Conservation (phyloP, 2,113 vertebrate species). For the Gnathonemus longibarbis region DNA sequence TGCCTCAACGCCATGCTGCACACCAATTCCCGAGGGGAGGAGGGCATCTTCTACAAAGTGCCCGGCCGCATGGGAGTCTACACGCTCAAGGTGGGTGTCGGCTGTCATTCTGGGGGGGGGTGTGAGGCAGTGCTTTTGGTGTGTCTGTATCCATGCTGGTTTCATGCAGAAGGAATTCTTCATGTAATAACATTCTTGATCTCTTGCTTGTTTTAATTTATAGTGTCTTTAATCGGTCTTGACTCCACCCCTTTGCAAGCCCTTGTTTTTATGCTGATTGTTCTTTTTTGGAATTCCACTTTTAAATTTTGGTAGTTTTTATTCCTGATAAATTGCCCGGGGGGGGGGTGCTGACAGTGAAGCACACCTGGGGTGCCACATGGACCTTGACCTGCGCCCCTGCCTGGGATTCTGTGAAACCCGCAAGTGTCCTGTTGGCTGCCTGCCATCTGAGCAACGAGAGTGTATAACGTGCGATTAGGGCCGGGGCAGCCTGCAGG, state of each 20-base stretch:
- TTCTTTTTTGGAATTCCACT: not conserved
- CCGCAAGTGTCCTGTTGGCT: not conserved
- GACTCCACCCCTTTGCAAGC: not conserved
- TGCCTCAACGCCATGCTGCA: slow-evolving; percentile 98
- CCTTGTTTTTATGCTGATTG: not conserved
- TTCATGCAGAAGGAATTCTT: not conserved
- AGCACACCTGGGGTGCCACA: not conserved
- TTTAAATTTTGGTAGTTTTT: not conserved
- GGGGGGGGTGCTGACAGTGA: not conserved
- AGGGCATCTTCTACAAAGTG: slow-evolving; percentile 99
- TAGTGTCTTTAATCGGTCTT: not conserved
- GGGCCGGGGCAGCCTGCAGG: not conserved
- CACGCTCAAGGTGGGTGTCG: slow-evolving; percentile 82
- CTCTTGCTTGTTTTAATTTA: not conserved
- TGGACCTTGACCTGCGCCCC: not conserved
- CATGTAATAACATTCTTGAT: not conserved
- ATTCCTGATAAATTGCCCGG: not conserved
- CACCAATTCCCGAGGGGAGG: slow-evolving; percentile 91
- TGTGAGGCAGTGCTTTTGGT: not conserved
- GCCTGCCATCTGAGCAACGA: not conserved
- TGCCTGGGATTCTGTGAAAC: not conserved
- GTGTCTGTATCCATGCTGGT: not conserved
- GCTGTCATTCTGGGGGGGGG: not conserved
- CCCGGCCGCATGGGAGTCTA: slow-evolving; percentile 97
- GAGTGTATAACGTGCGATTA: not conserved